Conservation (phyloP, 2,113 vertebrate species). For the Thamnophis sirtalis region DNA sequence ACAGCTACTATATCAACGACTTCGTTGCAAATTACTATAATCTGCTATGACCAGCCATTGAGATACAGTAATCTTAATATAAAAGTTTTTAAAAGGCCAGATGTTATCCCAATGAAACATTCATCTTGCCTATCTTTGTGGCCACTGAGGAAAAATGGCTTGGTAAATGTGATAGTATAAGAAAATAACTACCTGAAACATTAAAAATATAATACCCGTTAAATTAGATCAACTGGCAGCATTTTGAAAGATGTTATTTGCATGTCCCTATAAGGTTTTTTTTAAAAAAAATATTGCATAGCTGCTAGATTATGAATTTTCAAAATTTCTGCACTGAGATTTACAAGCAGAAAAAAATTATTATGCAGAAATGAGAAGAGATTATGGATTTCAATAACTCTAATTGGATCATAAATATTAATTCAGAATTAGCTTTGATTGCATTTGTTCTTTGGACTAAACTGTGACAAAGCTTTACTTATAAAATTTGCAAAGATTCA, state of each 20-base stretch:
- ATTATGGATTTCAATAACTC: slow-evolving; percentile 49
- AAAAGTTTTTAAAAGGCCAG: slow-evolving; percentile 38
- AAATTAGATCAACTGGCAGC: slow-evolving; percentile 72
- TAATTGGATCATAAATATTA: slow-evolving; percentile 52
- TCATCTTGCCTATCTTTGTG: slow-evolving; percentile 48
- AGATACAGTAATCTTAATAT: slow-evolving; percentile 49
- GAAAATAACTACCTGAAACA: slow-evolving; percentile 71
- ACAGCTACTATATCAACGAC: slow-evolving; percentile 57
- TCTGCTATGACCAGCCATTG: slow-evolving; percentile 59
- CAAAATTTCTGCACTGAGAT: slow-evolving; percentile 39
- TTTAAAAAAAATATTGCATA: slow-evolving; percentile 72
- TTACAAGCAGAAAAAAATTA: slow-evolving; percentile 57
- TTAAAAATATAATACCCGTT: slow-evolving; percentile 74
- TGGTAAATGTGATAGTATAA: slow-evolving; percentile 69
- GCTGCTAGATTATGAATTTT: slow-evolving; percentile 70
- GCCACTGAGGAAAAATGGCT: slow-evolving; percentile 58
- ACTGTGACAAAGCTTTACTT: slow-evolving; percentile 64
- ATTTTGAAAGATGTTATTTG: slow-evolving; percentile 59
- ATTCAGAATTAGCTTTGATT: slow-evolving; percentile 62
- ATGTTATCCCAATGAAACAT: slow-evolving; percentile 53
- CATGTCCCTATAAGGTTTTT: slow-evolving; percentile 39
- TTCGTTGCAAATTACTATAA: slow-evolving; percentile 60
- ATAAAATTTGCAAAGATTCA: slow-evolving; percentile 54
- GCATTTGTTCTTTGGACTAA: slow-evolving; percentile 65
- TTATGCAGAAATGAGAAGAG: slow-evolving; percentile 52